Base-by-base conservation (phyloP, 2,797 vertebrate species). In the Lacerta viridis region DNA sequence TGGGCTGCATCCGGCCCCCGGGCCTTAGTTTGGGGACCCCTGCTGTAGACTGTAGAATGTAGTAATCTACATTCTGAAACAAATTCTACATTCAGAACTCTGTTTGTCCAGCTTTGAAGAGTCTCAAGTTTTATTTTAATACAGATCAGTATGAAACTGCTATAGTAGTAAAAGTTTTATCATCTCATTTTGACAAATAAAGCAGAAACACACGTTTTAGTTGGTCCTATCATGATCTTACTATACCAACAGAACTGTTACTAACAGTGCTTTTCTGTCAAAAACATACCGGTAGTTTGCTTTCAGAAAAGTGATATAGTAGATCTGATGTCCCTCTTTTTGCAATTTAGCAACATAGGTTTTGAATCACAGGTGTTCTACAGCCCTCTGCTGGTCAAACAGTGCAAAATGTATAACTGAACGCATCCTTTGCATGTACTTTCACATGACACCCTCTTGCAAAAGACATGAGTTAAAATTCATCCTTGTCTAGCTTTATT, bases 381-480 rank as follows among this genome's bases (percentile, higher is more conserved):
- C 89, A 90, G 91, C 93, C 93, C 91, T 79, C 94, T 96, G 36
- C 94, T 90, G 94, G 94, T 80, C 66, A 89, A 64, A 87, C 13
- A 89, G 71, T 1, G 74, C 25, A 89, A 69, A 69, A 27, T 69
- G 8, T 69, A 69, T 9, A 29, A 29, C 27, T 0, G 2, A 69
- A 25, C 1, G 10, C 66, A 69, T 69, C 27, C 66, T 69, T 29
- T 9, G 27, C 66, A 69, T 69, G 27, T 11, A 69, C 50, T 50
- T 50, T 50, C 3, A 15, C 50, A 50, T 50, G 13, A 50, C 50
- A 55, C 25, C 18, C 3, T 86, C 71, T 79, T 6, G 33, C 0
- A 75, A 39, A 39, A 29, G 83, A 90, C 92, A 78, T 11, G 11
- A 83, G 20, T 20, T 85, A 85, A 92, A 93, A 50, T 5, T 87